phyloP scores from a whole-genome alignment of 2,888 invertebrate genomes.

The Acanthosepion lycidas region DNA sequence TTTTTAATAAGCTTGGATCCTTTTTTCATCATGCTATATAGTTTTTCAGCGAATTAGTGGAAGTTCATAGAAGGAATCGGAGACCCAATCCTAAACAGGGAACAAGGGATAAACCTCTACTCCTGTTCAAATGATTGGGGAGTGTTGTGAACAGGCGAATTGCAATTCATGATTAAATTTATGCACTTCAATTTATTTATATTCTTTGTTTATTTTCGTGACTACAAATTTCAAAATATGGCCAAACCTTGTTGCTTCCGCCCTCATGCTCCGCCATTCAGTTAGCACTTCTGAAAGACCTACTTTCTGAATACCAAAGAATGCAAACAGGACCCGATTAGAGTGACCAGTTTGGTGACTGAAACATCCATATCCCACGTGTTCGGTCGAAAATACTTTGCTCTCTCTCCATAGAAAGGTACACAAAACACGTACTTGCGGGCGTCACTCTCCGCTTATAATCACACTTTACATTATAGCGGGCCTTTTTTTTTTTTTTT shows the following conservation, averaged over 20 bases:
- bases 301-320: not conserved
- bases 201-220: not conserved
- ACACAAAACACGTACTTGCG: not conserved
- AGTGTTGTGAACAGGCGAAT: too few species aligned
- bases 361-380: not conserved
- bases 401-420: not conserved
- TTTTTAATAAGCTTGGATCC: too few species aligned
- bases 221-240: not conserved
- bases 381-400: not conserved
- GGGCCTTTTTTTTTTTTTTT: too few species aligned
- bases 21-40: too few species aligned
- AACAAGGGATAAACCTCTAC: too few species aligned
- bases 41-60: too few species aligned
- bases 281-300: not conserved
- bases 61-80: too few species aligned
- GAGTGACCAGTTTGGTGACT: constrained; percentile 33
- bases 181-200: too few species aligned
- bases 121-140: too few species aligned
- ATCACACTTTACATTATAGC: not conserved
- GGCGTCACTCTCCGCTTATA: not conserved
- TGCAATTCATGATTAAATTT: too few species aligned
- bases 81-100: too few species aligned
- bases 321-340: not conserved
- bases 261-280: not conserved
- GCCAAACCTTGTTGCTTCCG: not conserved